Conservation (phyloP, 2,888 invertebrate genomes). For the Corbicula japonica region DNA sequence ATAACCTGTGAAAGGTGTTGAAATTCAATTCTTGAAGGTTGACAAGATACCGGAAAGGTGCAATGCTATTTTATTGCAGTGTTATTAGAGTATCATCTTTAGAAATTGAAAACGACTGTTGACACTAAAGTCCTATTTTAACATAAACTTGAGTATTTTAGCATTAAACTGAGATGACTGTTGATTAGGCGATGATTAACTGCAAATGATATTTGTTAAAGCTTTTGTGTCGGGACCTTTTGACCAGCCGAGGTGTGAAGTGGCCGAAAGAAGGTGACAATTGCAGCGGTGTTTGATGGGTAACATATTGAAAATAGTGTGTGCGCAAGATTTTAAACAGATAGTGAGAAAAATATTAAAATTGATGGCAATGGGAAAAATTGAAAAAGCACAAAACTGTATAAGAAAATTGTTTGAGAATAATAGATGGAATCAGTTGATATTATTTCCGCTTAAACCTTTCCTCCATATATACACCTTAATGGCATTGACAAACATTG, state of each 20-base stretch:
- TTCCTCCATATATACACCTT: no score
- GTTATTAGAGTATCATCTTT: slow-evolving; percentile 30
- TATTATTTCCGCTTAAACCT: no score
- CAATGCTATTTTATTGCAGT: slow-evolving; percentile 21
- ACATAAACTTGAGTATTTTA: slow-evolving; percentile 54
- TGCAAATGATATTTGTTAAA: slow-evolving; percentile 47
- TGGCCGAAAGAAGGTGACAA: slow-evolving; percentile 37
- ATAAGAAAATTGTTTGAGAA: no score
- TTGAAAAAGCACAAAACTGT: no score
- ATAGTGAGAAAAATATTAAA: no score
- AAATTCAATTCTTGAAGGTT: slow-evolving; percentile 21
- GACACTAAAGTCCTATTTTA: slow-evolving; percentile 43
- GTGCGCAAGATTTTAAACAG: no score
- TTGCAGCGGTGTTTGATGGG: slow-evolving; percentile 15
- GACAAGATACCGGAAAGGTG: slow-evolving; percentile 2
- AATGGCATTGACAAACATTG: no score
- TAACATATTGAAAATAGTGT: slow-evolving; percentile 17
- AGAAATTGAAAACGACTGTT: slow-evolving; percentile 35
- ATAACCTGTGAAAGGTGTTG: slow-evolving; percentile 30
- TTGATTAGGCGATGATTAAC: slow-evolving; percentile 44
- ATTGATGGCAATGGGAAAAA: no score
- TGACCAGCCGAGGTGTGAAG: slow-evolving; percentile 61
- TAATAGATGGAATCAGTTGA: no score
- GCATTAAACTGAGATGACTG: slow-evolving; percentile 45
- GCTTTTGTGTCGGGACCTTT: slow-evolving; percentile 52